Evolutionary conservation across 2,888 invertebrate genomes (phyloP), one percentile per base, ranked within the genome.

Genomic region (Pterobdella sp.): DNA sequence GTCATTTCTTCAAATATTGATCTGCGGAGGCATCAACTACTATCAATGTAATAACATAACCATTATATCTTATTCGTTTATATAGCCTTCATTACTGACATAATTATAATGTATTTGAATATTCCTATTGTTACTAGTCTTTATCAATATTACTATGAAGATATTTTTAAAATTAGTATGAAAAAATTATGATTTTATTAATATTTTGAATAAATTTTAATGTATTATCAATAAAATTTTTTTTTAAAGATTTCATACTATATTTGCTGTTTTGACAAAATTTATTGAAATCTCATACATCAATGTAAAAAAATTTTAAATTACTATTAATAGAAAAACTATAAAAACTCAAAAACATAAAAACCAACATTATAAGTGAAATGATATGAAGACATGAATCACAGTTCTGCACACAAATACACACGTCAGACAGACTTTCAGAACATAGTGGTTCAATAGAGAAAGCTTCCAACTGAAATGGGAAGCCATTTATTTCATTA

Each of bases 361-460:
- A 18, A 3, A 36, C 71, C 63, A 34, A 71, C 71, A 60, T 34
- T n/a, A 56, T 29, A 37, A 63, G 3, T 1, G 34, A 35, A 26
- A 63, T 35, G 14, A 71, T 32, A 22, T 71, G 34, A n/a, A 63
- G 60, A 60, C 71, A 71, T 22, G 71, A 18, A 52, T 71, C 71
- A 1, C 37, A 69, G 32, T 37, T 52, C 29, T 42, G 22, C 52
- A 69, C 42, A 26, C n/a, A 22, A 22, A 56, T n/a, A n/a, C 18
- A 56, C 4, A 56, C 60, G 18, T 22, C n/a, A 56, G 60, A n/a
- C 7, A 56, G n/a, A 22, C 4, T 7, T 2, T 65, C n/a, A 31
- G 34, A 32, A 34, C 26, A 32, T 29, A 31, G 22, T 34, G 14
- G 7, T 29, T 32, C n/a, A 34, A 14, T 14, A 3, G 3, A 3